Conservation (phyloP, 1,140 invertebrate species). For the Amyelois transitella region DNA sequence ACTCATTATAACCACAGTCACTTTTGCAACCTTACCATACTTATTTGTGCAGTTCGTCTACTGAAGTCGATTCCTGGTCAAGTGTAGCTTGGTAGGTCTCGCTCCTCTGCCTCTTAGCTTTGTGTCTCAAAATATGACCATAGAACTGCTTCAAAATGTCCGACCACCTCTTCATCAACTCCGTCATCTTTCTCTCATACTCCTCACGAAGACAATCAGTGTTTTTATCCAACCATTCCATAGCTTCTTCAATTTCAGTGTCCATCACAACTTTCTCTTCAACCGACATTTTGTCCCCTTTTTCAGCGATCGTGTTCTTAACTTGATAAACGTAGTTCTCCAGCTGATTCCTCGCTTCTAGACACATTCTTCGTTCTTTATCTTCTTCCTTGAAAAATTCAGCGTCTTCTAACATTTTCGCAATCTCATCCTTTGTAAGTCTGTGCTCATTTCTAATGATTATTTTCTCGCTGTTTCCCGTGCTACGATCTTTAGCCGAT, state of each 20-base stretch:
- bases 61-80: too few relatives aligned
- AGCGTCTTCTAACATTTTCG: constrained; percentile 77
- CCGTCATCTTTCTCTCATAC: constrained; percentile 75
- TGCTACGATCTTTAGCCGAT: constrained; percentile 63
- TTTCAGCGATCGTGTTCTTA: constrained; percentile 74
- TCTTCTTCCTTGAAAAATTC: constrained; percentile 76
- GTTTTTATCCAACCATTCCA: constrained; percentile 81
- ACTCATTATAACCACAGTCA: constrained; percentile 13
- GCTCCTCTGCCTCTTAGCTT: constrained; percentile 31
- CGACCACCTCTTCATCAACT: constrained; percentile 72
- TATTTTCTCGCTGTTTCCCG: constrained; percentile 62
- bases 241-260: constrained; percentile 71
- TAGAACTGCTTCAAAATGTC: constrained; percentile 68
- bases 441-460: constrained; percentile 69
- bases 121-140: constrained; percentile 12
- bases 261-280: constrained; percentile 55
- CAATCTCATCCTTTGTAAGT: constrained; percentile 60
- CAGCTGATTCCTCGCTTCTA: constrained; percentile 80
- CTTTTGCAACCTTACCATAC: background rate
- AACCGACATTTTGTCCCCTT: constrained; percentile 45
- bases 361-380: constrained; percentile 68
- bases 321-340: constrained; percentile 85
- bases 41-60: background rate
- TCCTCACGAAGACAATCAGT: constrained; percentile 76
- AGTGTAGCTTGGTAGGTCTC: constrained; percentile 13